Conservation (phyloP, 2,113 vertebrate species). For the Eubucco bourcierii region DNA sequence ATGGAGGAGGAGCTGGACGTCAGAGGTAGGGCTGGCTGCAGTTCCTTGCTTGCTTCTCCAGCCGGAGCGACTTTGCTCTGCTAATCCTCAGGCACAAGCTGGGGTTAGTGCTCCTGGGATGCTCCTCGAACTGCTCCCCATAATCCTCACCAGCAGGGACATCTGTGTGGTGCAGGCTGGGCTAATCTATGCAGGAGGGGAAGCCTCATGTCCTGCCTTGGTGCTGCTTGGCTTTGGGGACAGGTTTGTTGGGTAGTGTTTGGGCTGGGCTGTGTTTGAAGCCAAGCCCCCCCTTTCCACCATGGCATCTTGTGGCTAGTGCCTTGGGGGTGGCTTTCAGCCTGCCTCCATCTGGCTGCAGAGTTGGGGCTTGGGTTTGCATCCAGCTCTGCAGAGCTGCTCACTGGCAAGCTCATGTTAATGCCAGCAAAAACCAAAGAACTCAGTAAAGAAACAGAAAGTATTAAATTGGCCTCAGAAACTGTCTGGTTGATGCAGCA, state of each 20-base stretch:
- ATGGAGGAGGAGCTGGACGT: constrained; percentile 89
- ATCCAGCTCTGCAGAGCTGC: neutral
- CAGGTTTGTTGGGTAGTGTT: neutral
- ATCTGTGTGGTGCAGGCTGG: neutral
- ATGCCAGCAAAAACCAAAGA: neutral
- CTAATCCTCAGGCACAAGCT: neutral
- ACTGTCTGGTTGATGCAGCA: neutral
- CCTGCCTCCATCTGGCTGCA: neutral
- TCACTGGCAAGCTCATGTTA: neutral
- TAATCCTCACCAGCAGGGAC: neutral
- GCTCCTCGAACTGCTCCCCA: neutral
- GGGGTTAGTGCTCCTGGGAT: neutral
- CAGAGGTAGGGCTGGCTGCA: constrained; percentile 62
- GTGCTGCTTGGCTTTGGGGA: neutral
- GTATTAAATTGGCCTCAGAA: neutral
- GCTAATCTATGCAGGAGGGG: neutral
- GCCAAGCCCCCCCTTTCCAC: neutral
- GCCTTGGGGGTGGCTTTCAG: neutral
- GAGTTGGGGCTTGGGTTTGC: neutral
- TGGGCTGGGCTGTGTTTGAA: neutral
- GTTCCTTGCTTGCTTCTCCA: neutral
- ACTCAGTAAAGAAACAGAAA: no score
- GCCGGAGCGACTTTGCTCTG: neutral
- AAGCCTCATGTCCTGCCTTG: fast-evolving
- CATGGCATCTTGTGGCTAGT: neutral